phyloP scores from a whole-genome alignment of 37 sponge, comb jelly and placozoan genomes.

The Cliona cf. orientalis region DNA sequence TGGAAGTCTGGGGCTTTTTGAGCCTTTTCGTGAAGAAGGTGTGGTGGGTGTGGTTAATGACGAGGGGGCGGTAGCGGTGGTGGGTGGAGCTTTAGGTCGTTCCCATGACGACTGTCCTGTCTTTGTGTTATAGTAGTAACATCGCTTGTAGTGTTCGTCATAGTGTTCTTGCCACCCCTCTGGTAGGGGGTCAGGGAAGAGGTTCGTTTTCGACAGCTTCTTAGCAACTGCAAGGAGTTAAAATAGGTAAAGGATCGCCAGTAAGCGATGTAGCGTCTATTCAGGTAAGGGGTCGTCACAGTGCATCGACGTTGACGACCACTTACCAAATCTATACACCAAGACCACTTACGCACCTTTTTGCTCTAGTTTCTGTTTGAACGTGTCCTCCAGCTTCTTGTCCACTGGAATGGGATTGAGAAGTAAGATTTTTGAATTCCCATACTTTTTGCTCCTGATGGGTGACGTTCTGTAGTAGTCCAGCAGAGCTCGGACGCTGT shows the following conservation, averaged over 20 bases:
- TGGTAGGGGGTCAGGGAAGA: constrained; percentile 22
- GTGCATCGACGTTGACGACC: not conserved
- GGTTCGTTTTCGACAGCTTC: not conserved
- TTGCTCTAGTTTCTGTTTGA: not conserved
- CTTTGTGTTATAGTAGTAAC: constrained; percentile 52
- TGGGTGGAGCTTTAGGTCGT: constrained; percentile 28
- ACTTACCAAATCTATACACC: not conserved
- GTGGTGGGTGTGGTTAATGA: too few relatives aligned
- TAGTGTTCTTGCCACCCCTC: constrained; percentile 51
- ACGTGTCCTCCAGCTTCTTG: constrained; percentile 11
- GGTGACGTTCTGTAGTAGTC: constrained; percentile 21
- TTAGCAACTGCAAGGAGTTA: not conserved
- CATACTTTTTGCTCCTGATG: constrained; percentile 49
- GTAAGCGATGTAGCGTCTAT: too few relatives aligned
- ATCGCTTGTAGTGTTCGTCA: constrained; percentile 30
- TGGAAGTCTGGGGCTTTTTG: not conserved
- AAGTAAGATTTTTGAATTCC: constrained; percentile 36
- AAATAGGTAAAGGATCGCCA: too few relatives aligned
- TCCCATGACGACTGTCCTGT: constrained; percentile 61
- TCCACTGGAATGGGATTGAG: constrained; percentile 55
- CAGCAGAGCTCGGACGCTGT: constrained; percentile 29
- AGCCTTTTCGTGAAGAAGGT: not conserved
- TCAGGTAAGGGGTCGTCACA: too few relatives aligned
- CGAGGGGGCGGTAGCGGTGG: not conserved
- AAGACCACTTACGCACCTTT: not conserved